phyloP scores from a whole-genome alignment of 2,113 vertebrate species.

The Eudorcas thomsonii region DNA sequence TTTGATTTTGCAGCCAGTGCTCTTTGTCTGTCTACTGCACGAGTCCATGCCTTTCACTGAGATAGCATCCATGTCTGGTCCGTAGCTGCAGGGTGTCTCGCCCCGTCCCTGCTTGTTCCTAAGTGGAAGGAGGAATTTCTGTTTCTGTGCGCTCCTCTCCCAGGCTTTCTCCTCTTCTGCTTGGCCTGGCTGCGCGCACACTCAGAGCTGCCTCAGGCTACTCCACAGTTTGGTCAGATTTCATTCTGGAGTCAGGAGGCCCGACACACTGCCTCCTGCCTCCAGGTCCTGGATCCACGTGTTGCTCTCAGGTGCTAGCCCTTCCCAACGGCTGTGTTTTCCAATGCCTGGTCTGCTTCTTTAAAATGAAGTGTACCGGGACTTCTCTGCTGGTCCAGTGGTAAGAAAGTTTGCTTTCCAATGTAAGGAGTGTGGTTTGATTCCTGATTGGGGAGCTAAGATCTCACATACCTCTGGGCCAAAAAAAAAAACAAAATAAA shows the following conservation, averaged over 20 bases:
- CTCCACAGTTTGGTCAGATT: background rate
- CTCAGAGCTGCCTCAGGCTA: background rate
- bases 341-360: background rate
- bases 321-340: background rate
- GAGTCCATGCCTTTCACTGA: background rate
- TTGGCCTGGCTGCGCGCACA: background rate
- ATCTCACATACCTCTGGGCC: background rate
- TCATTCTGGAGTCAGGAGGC: background rate
- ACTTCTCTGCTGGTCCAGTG: background rate
- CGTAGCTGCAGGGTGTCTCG: fast-evolving
- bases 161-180: background rate
- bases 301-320: background rate
- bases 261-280: too few species aligned
- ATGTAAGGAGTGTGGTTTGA: background rate
- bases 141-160: background rate
- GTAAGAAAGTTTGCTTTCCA: background rate
- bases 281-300: background rate
- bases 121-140: background rate
- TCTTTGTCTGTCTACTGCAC: background rate
- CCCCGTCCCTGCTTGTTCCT: fast-evolving
- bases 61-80: fast-evolving
- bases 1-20: background rate
- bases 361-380: background rate
- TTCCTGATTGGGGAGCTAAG: background rate
- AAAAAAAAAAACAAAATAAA: background rate